Evolutionary conservation across 2,797 vertebrate genomes (phyloP), one percentile per base, ranked within the genome.

Genomic region (Microcaecilia unicolor): DNA sequence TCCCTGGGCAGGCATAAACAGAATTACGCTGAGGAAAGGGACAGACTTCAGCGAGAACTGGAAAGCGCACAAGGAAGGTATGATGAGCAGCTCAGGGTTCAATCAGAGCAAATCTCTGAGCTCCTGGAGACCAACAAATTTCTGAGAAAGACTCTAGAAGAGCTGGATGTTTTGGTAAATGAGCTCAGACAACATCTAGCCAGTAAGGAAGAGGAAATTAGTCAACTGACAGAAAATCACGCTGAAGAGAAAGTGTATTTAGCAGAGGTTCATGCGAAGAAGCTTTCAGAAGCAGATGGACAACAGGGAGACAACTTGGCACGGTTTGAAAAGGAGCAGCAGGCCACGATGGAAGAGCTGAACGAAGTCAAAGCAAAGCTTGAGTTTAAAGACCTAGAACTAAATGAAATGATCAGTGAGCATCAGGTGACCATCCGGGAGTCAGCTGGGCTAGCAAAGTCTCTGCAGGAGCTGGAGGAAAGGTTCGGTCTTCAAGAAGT

Each of bases 91-190:
- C 40, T 22, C 5, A 17, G 6, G 34, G 28, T 43, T 14, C 25
- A 2, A 53, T 59, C 43, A 4, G 34, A 0, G 0, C 43, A 63
- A 43, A 43, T 22, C 0, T 48, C 52, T 31, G 59, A 42, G 0
- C 37, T 63, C 30, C 28, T 43, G 38, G 57, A 61, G 19, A 48
- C 48, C 45, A 58, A 52, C 3, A 0, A 5, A 14, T 60, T 63
- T 42, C 53, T 60, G 22, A n/a, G 15, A 18, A 34, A 0, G 23
- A 28, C 25, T 0, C 40, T 48, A 29, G 31, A 30, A 28, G 34
- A 21, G 29, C 7, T 11, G 23, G 23, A 17, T 15, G 16, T 13
- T 17, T 5, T 11, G 20, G 14, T 13, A 9, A 8, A 10, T 2
- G n/a, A 18, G 11, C 28, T 31, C 16, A 6, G 1, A 24, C 6